Conservation (phyloP, 2,797 vertebrate species). For the Artibeus jamaicensis region DNA sequence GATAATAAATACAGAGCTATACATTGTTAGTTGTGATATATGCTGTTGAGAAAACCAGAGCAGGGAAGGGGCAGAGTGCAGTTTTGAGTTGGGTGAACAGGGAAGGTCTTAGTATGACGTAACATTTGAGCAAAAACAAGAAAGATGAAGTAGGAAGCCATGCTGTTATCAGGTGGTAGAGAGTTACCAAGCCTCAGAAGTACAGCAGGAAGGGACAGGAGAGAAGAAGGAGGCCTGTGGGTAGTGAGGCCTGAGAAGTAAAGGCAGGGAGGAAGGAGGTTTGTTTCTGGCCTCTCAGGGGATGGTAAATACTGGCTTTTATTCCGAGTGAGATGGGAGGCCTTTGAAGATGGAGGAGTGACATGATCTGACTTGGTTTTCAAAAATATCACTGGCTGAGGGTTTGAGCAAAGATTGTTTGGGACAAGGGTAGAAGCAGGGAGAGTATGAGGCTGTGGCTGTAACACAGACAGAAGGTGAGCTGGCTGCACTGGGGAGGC, state of each 20-base stretch:
- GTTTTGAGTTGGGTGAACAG: not conserved
- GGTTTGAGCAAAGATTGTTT: not conserved
- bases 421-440: not conserved
- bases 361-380: not conserved
- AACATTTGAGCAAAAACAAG: not conserved
- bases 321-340: not conserved
- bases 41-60: not conserved
- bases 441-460: not conserved
- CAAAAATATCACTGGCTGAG: not conserved
- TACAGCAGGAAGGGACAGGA: not conserved
- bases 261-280: not conserved
- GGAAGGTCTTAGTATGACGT: not conserved
- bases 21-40: not conserved
- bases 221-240: not conserved
- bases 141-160: not conserved
- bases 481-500: not conserved
- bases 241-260: not conserved
- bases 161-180: not conserved
- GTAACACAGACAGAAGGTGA: not conserved
- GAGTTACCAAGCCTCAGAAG: not conserved
- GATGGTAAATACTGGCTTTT: not conserved
- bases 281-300: not conserved
- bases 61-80: not conserved
- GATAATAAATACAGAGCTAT: not conserved
- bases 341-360: not conserved